Conservation (phyloP, 2,797 vertebrate genomes). For the Euphonia xanthogaster region DNA sequence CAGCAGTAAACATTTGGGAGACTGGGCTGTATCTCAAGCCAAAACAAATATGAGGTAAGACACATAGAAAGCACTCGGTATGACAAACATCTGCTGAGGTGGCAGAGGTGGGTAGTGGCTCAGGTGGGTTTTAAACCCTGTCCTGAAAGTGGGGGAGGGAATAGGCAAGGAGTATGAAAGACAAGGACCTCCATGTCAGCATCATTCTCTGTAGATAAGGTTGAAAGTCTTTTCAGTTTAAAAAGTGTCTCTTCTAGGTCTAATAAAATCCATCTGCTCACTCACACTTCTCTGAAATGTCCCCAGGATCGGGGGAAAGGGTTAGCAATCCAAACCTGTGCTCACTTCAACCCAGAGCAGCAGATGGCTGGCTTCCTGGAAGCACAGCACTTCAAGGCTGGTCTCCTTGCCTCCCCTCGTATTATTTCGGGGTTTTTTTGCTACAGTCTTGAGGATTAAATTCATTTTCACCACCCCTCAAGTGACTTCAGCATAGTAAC, state of each 20-base stretch:
- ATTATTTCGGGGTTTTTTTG: rapidly evolving
- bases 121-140: not conserved
- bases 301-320: not conserved
- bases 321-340: not conserved
- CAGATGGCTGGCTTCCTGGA: not conserved
- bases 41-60: slow-evolving; percentile 5
- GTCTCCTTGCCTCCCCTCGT: not conserved
- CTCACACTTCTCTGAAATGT: not conserved
- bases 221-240: not conserved
- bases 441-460: not conserved
- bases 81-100: not conserved
- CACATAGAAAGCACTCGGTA: not conserved
- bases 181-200: not conserved
- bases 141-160: not conserved
- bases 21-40: not conserved
- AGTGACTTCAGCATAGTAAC: not conserved
- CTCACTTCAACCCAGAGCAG: not conserved
- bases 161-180: not conserved
- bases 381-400: not conserved
- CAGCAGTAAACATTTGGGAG: not conserved
- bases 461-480: not conserved
- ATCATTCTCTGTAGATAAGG: not conserved
- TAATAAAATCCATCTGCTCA: slow-evolving; percentile 23
- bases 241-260: not conserved
- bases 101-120: not conserved